Evolutionary conservation across 2,113 vertebrate species (phyloP), one percentile per base, ranked within the genome.

Genomic region (Tonatia bakeri): DNA sequence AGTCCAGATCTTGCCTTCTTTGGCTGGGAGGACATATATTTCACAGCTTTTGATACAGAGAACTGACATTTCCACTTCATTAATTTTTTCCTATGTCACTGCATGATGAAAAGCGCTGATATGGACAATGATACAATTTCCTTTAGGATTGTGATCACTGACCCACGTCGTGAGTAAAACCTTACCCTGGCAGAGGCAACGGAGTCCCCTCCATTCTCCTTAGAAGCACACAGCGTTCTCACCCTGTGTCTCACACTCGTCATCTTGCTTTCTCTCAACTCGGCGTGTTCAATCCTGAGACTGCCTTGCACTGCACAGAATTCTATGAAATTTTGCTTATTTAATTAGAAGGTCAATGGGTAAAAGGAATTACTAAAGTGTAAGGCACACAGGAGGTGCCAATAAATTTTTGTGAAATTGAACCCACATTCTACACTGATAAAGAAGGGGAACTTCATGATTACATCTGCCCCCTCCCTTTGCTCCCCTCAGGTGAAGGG

Each of bases 1-100:
- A 84, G 56, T 92, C 61, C 83, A 91, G 19, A 88, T 96, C 84
- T 90, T 94, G 86, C 85, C 91, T 91, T 59, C 88, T 96, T 94
- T 97, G 95, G 93, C 96, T 90, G 56, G 61, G 69, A 96, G 33
- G 17, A 90, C 65, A 92, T 93, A 28, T 56, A 90, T 82, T 85
- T 90, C 88, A 36, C 77, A 72, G 85, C 56, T 92, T 92, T 92
- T 90, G 80, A 89, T 94, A 59, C 5, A 56, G 64, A 15, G 43
- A 93, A 82, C 76, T 92, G 61, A 70, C n/a, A 52, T 87, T 82
- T 90, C 76, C 22, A 94, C 77, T 95, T 84, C 10, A 70, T 89
- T 94, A 40, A 84, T 77, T 81, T 93, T 56, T 81, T 47, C 36
- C 84, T 36, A 79, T 93, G 81, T 94, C 80, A 61, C 80, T 84